phyloP scores from a whole-genome alignment of 2,113 vertebrate species.

The Ciconia boyciana region DNA sequence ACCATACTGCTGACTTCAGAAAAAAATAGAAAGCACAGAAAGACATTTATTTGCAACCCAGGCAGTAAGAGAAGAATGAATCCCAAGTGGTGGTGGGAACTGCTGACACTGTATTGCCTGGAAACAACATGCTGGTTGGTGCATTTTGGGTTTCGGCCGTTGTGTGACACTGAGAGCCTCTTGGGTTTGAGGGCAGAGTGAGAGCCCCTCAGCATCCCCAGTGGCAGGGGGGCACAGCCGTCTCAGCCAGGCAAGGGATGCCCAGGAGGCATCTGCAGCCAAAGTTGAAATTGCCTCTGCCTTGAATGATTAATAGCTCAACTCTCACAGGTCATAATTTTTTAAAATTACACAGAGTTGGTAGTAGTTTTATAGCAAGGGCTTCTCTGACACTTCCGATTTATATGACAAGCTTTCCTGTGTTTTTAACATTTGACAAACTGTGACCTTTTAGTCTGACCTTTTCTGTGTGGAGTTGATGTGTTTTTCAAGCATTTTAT shows the following conservation, averaged over 20 bases:
- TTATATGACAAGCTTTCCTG: background rate
- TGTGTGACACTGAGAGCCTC: background rate
- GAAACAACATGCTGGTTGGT: background rate
- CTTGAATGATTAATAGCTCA: background rate
- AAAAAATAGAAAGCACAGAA: background rate
- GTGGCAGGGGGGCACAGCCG: background rate
- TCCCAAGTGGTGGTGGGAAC: background rate
- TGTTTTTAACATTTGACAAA: background rate
- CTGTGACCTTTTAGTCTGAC: background rate
- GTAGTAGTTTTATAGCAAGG: background rate
- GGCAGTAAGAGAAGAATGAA: background rate
- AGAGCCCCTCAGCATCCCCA: background rate
- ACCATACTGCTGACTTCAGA: constrained; percentile 12
- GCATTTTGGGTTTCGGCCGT: background rate
- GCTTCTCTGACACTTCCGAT: background rate
- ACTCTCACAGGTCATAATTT: background rate
- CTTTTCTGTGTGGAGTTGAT: background rate
- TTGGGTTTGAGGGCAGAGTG: too few relatives aligned
- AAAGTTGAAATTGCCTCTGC: background rate
- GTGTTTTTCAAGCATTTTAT: background rate
- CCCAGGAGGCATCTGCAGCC: background rate
- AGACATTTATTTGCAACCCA: constrained; percentile 18
- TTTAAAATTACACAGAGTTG: background rate
- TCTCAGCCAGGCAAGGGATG: background rate
- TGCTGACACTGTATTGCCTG: background rate